phyloP scores from a whole-genome alignment of 2,797 vertebrate species.

The Pipistrellus kuhlii region DNA sequence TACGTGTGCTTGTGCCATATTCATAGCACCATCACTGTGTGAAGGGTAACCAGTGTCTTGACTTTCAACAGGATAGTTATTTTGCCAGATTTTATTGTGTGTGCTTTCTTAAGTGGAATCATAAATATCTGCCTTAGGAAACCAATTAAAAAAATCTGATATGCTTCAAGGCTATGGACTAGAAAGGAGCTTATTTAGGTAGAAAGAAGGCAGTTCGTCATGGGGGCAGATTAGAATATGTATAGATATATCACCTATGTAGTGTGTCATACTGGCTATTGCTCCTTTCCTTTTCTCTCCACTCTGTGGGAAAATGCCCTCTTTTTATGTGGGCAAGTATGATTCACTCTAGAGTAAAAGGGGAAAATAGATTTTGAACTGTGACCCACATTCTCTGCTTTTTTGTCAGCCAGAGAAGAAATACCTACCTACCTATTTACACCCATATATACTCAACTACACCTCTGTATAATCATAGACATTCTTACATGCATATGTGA shows the following conservation, averaged over 20 bases:
- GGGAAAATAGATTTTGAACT: constrained; percentile 35
- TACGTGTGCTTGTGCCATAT: neutral
- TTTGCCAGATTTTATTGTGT: neutral
- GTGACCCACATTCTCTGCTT: neutral
- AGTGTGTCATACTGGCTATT: neutral
- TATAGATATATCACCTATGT: neutral
- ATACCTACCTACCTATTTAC: neutral
- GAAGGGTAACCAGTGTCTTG: neutral
- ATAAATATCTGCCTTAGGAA: neutral
- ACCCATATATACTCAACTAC: neutral
- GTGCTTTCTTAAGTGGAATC: neutral
- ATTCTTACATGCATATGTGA: neutral
- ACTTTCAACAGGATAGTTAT: neutral
- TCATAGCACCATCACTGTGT: neutral
- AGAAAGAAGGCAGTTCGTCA: neutral
- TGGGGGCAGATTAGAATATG: neutral
- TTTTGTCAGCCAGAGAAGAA: constrained; percentile 12
- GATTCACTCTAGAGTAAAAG: neutral
- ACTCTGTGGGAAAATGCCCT: neutral
- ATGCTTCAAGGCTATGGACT: neutral
- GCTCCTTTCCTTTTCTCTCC: neutral
- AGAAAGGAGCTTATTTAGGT: neutral
- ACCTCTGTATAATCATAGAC: neutral
- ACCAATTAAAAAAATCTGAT: neutral
- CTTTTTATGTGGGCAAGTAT: neutral